Conservation (phyloP, 2,888 invertebrate species). For the Ornithoptera alexandrae region DNA sequence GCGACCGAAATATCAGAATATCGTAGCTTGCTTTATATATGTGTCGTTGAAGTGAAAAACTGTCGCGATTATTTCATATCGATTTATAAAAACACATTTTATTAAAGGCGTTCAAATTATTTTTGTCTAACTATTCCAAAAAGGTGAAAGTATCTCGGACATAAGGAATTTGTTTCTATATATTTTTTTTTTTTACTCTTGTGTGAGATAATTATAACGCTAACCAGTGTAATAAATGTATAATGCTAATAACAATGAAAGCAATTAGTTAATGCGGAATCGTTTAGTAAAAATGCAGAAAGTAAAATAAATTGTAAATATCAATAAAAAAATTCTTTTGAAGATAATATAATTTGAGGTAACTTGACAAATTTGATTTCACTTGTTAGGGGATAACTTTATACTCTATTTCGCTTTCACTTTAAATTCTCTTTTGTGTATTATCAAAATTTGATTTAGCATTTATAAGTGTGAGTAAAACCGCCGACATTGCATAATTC, state of each 20-base stretch:
- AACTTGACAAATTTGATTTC: neutral
- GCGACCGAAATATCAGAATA: constrained; percentile 65
- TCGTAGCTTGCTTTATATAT: constrained; percentile 32
- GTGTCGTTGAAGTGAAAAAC: neutral
- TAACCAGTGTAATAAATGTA: neutral
- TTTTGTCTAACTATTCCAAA: neutral
- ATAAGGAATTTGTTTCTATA: neutral
- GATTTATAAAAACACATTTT: neutral
- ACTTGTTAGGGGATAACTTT: neutral
- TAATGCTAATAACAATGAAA: constrained; percentile 34
- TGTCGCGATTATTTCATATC: neutral
- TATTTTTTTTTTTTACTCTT: neutral
- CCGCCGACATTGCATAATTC: constrained; percentile 62
- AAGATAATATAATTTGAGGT: neutral
- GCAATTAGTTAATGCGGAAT: constrained; percentile 15
- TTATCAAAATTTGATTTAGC: constrained; percentile 29
- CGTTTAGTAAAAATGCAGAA: constrained; percentile 9
- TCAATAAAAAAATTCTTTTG: constrained; percentile 3
- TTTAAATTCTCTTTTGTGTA: constrained; percentile 27
- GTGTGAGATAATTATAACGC: neutral
- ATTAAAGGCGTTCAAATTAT: no score
- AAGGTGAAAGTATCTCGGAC: neutral
- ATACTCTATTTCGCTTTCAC: neutral
- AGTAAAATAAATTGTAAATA: no score
- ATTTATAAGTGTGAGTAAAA: constrained; percentile 40